Conservation (phyloP, 2,888 invertebrate genomes). For the Myathropa florea region DNA sequence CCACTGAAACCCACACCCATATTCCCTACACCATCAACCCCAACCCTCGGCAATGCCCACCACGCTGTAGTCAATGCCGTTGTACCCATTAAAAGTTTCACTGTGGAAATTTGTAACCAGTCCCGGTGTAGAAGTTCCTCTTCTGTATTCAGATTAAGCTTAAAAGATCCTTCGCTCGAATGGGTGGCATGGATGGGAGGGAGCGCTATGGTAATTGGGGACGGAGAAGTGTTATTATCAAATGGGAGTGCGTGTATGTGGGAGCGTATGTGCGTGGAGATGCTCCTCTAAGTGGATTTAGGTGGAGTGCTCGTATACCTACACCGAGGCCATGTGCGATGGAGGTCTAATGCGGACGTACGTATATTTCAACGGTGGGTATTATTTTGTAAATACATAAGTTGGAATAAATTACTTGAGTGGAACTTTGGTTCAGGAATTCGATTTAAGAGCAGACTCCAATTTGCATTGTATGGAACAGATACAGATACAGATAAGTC, state of each 20-base stretch:
- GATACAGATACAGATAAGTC: no score
- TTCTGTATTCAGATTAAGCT: constrained; percentile 59
- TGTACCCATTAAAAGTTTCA: constrained; percentile 61
- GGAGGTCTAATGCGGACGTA: constrained; percentile 56
- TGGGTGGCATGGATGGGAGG: not conserved
- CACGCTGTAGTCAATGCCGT: not conserved
- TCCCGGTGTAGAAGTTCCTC: constrained; percentile 45
- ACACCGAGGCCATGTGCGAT: constrained; percentile 28
- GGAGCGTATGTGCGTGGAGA: not conserved
- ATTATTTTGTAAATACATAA: constrained; percentile 60
- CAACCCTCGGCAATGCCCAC: no score
- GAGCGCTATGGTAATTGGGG: constrained; percentile 63
- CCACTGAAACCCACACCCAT: constrained; percentile 3
- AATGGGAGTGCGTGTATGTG: constrained; percentile 30
- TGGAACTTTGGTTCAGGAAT: constrained; percentile 46
- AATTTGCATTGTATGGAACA: constrained; percentile 63
- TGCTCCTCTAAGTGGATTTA: constrained; percentile 30
- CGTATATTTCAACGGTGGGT: constrained; percentile 32
- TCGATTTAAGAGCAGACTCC: constrained; percentile 47
- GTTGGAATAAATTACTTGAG: constrained; percentile 68
- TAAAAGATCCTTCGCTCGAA: constrained; percentile 47
- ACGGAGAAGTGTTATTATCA: constrained; percentile 50
- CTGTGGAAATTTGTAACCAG: constrained; percentile 52
- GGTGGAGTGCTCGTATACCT: not conserved
- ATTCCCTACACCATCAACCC: not conserved